Conservation (phyloP, 2,888 invertebrate genomes). For the Tiliacea citrago region DNA sequence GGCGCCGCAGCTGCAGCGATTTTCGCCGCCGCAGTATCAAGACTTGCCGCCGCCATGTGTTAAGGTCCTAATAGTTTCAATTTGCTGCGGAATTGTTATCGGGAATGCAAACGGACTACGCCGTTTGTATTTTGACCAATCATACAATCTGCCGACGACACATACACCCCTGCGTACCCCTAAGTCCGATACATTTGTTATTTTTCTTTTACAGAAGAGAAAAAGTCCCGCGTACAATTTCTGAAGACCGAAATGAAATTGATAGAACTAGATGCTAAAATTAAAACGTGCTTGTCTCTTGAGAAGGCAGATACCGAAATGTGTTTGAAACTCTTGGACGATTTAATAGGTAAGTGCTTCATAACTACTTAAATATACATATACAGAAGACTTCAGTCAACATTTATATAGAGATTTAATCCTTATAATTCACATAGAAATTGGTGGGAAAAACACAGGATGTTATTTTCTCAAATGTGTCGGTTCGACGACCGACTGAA, state of each 20-base stretch:
- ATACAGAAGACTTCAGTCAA: too few species aligned
- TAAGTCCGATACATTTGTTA: background rate
- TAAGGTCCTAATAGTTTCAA: too few species aligned
- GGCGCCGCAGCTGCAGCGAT: too few species aligned
- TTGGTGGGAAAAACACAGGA: too few species aligned
- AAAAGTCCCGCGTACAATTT: constrained; percentile 90
- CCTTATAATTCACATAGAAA: too few species aligned
- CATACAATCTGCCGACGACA: background rate
- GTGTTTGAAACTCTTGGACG: constrained; percentile 93
- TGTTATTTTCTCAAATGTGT: too few species aligned
- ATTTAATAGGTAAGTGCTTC: constrained; percentile 83
- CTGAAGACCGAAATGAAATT: constrained; percentile 92
- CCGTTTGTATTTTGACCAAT: background rate
- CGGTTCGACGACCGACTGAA: too few species aligned
- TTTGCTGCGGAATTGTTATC: background rate
- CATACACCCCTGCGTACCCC: background rate
- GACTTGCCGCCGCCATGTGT: too few species aligned
- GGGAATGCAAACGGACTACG: background rate
- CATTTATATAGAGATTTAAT: too few species aligned
- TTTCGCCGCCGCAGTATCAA: too few species aligned
- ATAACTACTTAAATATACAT: too few species aligned
- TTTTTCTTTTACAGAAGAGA: constrained; percentile 84
- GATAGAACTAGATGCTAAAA: constrained; percentile 92
- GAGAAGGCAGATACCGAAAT: constrained; percentile 93
- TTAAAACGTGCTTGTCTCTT: constrained; percentile 92